phyloP scores from a whole-genome alignment of 2,113 vertebrate genomes.

The Ctenodactylus gundi region DNA sequence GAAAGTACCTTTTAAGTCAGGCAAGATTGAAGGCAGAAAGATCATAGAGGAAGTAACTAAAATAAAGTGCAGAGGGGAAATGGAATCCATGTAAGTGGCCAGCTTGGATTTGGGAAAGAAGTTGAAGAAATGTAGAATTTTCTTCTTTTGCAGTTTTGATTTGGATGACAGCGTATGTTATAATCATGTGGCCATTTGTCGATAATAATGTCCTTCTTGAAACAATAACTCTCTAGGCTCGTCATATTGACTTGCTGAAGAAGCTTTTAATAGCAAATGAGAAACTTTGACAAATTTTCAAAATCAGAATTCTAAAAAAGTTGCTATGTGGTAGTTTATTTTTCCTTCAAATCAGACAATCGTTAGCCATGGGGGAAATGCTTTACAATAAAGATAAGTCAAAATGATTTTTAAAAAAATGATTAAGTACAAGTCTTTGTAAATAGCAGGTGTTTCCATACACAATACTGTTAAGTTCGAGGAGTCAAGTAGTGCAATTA shows the following conservation, averaged over 20 bases:
- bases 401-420: slow-evolving; percentile 21
- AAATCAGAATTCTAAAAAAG: not conserved
- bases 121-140: not conserved
- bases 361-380: not conserved
- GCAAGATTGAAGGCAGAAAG: not conserved
- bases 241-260: not conserved
- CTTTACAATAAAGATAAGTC: not conserved
- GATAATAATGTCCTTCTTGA: not conserved
- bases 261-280: not conserved
- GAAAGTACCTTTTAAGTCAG: not conserved
- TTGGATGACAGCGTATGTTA: not conserved
- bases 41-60: not conserved
- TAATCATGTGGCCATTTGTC: not conserved
- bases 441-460: slow-evolving; percentile 56
- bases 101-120: not conserved
- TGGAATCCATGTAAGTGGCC: no score
- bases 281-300: not conserved
- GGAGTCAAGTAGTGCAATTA: slow-evolving; percentile 67
- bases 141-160: not conserved
- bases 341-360: slow-evolving; percentile 18
- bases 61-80: not conserved
- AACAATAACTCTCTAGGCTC: not conserved
- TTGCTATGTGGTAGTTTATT: not conserved
- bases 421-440: slow-evolving; percentile 52
- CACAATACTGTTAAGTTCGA: slow-evolving; percentile 46